Percentiles rank a stretch among this genome's conserved stretches.
Conservation (phyloP, 1,140 invertebrate genomes). For the Drusus annulatus region DNA sequence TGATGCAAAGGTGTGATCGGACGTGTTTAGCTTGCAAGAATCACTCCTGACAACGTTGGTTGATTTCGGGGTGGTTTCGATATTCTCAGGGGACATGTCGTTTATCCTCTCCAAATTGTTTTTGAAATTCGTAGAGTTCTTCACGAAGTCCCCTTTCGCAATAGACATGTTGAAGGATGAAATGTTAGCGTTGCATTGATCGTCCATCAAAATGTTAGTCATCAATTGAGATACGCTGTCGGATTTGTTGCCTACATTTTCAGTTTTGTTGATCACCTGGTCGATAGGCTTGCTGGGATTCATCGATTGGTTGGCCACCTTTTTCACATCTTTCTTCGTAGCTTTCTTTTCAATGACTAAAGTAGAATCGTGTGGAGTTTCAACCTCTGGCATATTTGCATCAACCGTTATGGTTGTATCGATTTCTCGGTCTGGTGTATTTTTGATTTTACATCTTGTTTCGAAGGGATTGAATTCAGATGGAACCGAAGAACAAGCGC, state of each 20-base stretch:
- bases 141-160: slow-evolving; percentile 20
- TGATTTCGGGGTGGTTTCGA: slow-evolving; percentile 29
- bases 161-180: slow-evolving; percentile 8
- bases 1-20: slow-evolving; percentile 26
- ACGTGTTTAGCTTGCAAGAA: background rate
- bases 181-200: slow-evolving; percentile 25
- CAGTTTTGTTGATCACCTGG: background rate
- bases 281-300: background rate
- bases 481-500: slow-evolving; percentile 25
- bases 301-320: background rate
- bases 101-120: slow-evolving; percentile 36
- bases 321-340: background rate
- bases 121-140: slow-evolving; percentile 21
- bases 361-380: background rate
- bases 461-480: slow-evolving; percentile 44
- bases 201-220: background rate
- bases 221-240: slow-evolving; percentile 9
- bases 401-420: slow-evolving; percentile 7
- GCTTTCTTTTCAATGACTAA: background rate
- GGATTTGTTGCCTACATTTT: background rate
- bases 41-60: slow-evolving; percentile 11
- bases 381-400: background rate
- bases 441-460: slow-evolving; percentile 41
- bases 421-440: slow-evolving; percentile 43
- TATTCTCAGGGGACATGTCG: background rate